Evolutionary conservation across 2,113 vertebrate genomes (phyloP).

Genomic region (Speoplatyrhinus poulsoni): DNA sequence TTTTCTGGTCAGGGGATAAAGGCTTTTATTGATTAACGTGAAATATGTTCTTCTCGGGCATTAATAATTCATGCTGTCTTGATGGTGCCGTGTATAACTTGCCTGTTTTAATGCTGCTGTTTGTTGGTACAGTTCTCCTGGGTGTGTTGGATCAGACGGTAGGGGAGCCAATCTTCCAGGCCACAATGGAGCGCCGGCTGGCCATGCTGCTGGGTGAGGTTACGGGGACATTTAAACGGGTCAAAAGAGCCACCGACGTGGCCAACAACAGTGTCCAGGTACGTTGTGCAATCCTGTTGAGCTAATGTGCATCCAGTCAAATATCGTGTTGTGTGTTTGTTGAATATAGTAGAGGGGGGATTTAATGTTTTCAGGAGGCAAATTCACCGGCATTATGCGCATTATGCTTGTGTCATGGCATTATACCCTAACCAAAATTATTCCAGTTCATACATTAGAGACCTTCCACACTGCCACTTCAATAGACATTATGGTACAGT

Average conservation of each 20-base stretch:
- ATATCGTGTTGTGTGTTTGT: too few relatives aligned
- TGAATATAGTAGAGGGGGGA: too few relatives aligned
- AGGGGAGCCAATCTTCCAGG: slow-evolving; percentile 85
- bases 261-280: slow-evolving; percentile 83
- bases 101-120: neutral
- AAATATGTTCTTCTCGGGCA: neutral
- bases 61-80: neutral
- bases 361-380: too few relatives aligned
- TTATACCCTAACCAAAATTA: too few relatives aligned
- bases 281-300: neutral
- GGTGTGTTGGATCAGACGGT: slow-evolving; percentile 86
- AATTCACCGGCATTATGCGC: too few relatives aligned
- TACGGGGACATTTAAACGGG: slow-evolving; percentile 74
- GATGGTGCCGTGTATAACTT: neutral
- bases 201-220: slow-evolving; percentile 88
- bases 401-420: too few relatives aligned
- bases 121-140: slow-evolving; percentile 72
- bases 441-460: too few relatives aligned
- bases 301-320: neutral
- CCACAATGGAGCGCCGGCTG: slow-evolving; percentile 90
- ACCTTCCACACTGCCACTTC: too few relatives aligned
- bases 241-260: slow-evolving; percentile 85
- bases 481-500: too few relatives aligned
- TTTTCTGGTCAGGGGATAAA: neutral
- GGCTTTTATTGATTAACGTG: neutral